phyloP scores from a whole-genome alignment of 2,888 invertebrate genomes.

The Loripinus fragilis region DNA sequence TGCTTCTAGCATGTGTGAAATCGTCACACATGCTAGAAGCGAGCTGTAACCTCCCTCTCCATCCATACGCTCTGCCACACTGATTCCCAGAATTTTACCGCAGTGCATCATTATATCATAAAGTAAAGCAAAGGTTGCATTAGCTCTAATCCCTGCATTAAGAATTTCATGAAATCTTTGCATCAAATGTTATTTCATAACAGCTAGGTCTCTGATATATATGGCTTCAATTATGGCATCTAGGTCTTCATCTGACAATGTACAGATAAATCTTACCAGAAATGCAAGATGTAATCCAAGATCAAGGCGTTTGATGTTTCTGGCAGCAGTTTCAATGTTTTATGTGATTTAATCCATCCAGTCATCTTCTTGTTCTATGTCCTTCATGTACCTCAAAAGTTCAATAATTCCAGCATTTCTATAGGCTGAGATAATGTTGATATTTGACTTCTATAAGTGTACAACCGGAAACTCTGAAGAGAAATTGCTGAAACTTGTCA shows the following conservation, averaged over 20 bases:
- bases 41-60: not conserved
- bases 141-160: not conserved
- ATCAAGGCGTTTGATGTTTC: not conserved
- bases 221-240: not conserved
- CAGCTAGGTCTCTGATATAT: not conserved
- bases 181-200: not conserved
- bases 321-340: conserved; percentile 5
- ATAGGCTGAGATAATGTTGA: not conserved
- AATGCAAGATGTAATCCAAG: not conserved
- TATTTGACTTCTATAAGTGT: not conserved
- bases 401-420: not conserved
- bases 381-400: not conserved
- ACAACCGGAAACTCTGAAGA: not conserved
- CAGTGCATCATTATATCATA: conserved; percentile 25
- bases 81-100: not conserved
- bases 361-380: not conserved
- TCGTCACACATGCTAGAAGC: not conserved
- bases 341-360: not conserved
- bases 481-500: not conserved
- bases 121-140: conserved; percentile 12
- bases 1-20: no score
- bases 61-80: not conserved
- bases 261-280: not conserved
- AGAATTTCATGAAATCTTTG: not conserved
- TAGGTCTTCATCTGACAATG: not conserved